These are phyloP conservation scores for Steatornis caripensis DNA, from an alignment of 2,113 vertebrate species.

Conservation along the genomic window DNA sequence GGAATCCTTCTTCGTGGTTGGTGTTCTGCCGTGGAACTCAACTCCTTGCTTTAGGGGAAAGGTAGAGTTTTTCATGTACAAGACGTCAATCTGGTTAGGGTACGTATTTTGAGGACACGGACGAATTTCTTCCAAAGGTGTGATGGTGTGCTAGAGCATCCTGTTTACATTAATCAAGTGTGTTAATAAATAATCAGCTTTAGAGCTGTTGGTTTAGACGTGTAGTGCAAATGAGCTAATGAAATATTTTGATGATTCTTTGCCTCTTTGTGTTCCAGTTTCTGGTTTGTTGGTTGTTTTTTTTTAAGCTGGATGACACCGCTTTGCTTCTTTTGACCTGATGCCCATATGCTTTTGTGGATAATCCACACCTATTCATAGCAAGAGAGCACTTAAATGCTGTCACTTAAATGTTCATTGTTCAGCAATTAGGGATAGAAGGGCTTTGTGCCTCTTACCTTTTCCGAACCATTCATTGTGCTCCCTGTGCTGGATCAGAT, in stretches of 20 bases:
- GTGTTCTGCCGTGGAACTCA: not conserved
- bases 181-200: not conserved
- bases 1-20: rapidly evolving
- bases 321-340: not conserved
- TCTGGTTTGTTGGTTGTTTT: not conserved
- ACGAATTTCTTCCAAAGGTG: not conserved
- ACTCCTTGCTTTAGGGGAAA: not conserved
- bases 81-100: not conserved
- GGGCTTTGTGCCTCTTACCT: constrained; percentile 38
- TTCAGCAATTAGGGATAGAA: constrained; percentile 14
- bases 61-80: rapidly evolving
- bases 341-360: not conserved
- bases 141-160: not conserved
- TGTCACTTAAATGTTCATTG: constrained; percentile 41
- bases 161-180: not conserved
- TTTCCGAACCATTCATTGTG: constrained; percentile 10
- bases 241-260: not conserved
- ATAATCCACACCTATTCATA: constrained; percentile 17
- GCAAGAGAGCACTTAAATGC: constrained; percentile 12
- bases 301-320: not conserved
- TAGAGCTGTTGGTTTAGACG: not conserved
- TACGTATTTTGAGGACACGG: not conserved
- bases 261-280: not conserved
- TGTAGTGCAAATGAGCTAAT: not conserved
- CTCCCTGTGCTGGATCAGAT: constrained; percentile 8